Evolutionary conservation across 2,888 invertebrate genomes (phyloP).

Genomic region (Leuctra nigra): DNA sequence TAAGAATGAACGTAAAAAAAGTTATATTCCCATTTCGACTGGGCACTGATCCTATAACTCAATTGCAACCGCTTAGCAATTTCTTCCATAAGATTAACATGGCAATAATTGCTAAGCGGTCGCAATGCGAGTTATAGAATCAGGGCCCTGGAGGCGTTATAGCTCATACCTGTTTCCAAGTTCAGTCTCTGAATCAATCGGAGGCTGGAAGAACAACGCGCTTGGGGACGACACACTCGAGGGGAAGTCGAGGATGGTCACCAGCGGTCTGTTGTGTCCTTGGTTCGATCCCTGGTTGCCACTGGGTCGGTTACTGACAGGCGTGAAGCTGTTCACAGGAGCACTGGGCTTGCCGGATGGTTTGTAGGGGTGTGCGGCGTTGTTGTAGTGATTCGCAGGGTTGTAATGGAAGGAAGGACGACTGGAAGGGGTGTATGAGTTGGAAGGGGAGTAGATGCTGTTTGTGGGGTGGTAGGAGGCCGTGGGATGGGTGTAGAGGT

Average conservation of each 20-base stretch:
- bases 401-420: no score
- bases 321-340: constrained; percentile 2
- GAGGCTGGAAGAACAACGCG: constrained; percentile 29
- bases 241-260: constrained; percentile 35
- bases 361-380: constrained; percentile 9
- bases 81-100: no score
- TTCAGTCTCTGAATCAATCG: constrained; percentile 30
- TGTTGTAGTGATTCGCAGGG: background rate
- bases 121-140: no score
- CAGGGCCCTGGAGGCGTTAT: no score
- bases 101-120: no score
- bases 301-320: constrained; percentile 7
- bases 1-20: no score
- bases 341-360: no score
- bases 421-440: no score
- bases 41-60: no score
- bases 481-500: background rate
- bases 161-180: constrained; percentile 31
- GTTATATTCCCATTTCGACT: no score
- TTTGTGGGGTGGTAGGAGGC: background rate
- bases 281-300: constrained; percentile 4
- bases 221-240: constrained; percentile 29
- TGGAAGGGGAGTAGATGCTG: background rate
- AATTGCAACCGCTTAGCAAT: no score
- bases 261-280: constrained; percentile 23